These are phyloP conservation scores for Bubo scandiacus DNA, from an alignment of 2,113 vertebrate genomes.

Conservation along the genomic window DNA sequence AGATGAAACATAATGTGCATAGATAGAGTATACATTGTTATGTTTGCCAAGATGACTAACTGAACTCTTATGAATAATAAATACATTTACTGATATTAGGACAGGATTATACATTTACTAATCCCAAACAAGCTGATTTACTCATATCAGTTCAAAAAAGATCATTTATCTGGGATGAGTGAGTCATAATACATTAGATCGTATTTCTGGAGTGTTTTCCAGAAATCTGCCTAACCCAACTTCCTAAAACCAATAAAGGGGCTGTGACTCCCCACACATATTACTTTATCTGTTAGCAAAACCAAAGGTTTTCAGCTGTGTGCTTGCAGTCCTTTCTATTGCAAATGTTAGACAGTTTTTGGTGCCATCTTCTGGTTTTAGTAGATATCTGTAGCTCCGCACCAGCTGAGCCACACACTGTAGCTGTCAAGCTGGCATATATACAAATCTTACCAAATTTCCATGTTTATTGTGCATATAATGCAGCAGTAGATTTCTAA, in stretches of 20 bases:
- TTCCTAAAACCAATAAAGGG: neutral
- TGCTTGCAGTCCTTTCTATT: neutral
- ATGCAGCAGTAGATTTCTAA: neutral
- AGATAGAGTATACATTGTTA: neutral
- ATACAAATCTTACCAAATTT: neutral
- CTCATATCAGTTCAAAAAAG: neutral
- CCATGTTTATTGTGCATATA: neutral
- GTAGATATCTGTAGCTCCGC: neutral
- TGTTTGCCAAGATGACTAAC: neutral
- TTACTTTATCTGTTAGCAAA: neutral
- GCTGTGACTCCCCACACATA: neutral
- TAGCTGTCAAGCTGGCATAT: neutral
- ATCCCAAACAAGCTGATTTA: neutral
- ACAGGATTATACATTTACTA: neutral
- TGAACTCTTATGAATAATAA: neutral
- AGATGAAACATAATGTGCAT: neutral
- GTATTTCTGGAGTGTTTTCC: neutral
- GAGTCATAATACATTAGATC: neutral
- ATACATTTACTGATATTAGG: neutral
- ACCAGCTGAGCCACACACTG: neutral
- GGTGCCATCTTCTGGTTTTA: conserved; percentile 57
- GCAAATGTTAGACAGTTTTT: neutral
- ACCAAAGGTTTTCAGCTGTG: neutral
- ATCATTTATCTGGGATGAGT: neutral
- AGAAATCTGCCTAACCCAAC: neutral